Evolutionary conservation across 2,113 vertebrate species (phyloP), one percentile per base, ranked within the genome.

Genomic region (Lucifuga dentata): DNA sequence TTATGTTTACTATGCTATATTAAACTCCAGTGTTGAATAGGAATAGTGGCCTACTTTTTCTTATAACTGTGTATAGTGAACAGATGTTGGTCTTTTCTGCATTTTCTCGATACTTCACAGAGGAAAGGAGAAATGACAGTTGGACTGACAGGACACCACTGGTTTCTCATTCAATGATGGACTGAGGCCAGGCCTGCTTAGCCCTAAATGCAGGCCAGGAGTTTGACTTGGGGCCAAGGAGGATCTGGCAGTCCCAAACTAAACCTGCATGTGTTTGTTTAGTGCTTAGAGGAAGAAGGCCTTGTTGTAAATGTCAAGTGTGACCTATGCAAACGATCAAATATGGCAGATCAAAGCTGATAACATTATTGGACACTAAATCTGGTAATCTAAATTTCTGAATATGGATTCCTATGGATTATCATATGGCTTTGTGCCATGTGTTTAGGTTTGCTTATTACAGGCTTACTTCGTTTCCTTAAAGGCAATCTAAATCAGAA

Each of bases 181-280:
- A 74, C 24, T n/a, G 19, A 8, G 49, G 53, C 66, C 74, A 81
- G 17, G 3, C 21, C 43, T 55, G 53, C 33, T 57, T 64, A 16
- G 2, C 65, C 56, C 12, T 55, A 58, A 76, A 78, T 73, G 60
- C 70, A 75, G 24, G 16, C 57, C 58, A 57, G 40, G 61, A 38
- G 66, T 68, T 65, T 74, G 65, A 71, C 13, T 61, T 21, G 10
- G 33, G 26, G 57, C 73, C 69, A 75, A 33, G 15, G 64, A 35
- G 8, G 20, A 26, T 51, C 43, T 16, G 5, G 26, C 5, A 5
- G n/a, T 16, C 13, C 40, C n/a, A n/a, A n/a, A n/a, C n/a, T n/a
- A 43, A 1, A 43, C 7, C 17, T 43, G 29, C 35, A 15, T 49
- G 16, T 41, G 15, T 66, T 23, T 57, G 46, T 49, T 36, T 38